These are phyloP conservation scores for Apodemus speciosus DNA, from an alignment of 2,113 vertebrate species.

Conservation along the genomic window DNA sequence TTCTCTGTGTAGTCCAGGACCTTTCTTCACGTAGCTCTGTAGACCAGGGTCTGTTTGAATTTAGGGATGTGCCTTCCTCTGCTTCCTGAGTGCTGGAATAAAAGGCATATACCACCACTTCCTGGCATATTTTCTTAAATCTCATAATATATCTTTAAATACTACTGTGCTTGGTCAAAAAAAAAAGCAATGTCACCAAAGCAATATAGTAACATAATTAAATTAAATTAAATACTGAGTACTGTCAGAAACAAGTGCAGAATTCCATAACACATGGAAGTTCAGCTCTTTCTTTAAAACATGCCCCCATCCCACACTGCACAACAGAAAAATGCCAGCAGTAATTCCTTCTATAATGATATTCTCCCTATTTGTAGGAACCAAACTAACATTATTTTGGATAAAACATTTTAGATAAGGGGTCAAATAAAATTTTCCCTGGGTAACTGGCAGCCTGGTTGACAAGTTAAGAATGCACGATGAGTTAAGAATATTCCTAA, in stretches of 20 bases:
- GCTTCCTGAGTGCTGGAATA: background rate
- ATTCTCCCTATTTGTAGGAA: background rate
- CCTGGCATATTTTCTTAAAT: background rate
- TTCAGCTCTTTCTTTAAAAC: background rate
- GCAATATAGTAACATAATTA: background rate
- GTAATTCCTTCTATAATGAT: background rate
- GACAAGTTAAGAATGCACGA: background rate
- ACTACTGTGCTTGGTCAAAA: too few species aligned
- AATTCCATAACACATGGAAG: background rate
- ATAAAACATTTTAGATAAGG: background rate
- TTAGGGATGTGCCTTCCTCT: background rate
- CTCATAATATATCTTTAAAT: background rate
- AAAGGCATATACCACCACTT: background rate
- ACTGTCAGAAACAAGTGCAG: background rate
- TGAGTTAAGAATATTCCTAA: too few species aligned
- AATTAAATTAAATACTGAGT: background rate
- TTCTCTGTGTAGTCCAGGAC: background rate
- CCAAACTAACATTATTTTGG: background rate
- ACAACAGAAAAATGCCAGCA: background rate
- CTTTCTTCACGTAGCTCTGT: background rate
- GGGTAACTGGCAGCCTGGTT: background rate
- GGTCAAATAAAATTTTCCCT: background rate
- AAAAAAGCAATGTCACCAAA: conserved; percentile 6
- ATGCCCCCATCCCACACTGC: too few species aligned
- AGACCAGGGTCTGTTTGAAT: background rate